A percentile compares a stretch with the other conserved stretches of the same genome.
These are phyloP conservation scores for Apolygus lucorum DNA, from an alignment of 1,140 invertebrate genomes.

Conservation along the genomic window DNA sequence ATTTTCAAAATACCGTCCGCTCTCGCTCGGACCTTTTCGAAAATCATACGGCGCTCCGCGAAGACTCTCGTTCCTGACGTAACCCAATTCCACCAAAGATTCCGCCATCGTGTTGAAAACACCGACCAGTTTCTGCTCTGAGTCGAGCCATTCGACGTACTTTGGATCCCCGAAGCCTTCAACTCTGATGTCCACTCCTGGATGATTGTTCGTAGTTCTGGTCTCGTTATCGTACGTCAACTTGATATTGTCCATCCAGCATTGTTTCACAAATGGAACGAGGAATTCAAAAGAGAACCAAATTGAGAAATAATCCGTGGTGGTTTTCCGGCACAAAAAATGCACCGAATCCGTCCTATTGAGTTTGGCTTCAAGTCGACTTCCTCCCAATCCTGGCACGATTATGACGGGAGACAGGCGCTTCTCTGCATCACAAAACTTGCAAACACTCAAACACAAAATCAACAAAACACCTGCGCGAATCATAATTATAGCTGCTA, in stretches of 20 bases:
- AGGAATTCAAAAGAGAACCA: not conserved
- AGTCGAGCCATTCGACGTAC: slow-evolving; percentile 88
- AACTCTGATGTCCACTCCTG: slow-evolving; percentile 77
- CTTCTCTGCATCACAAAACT: too few species aligned
- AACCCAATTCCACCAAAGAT: slow-evolving; percentile 64
- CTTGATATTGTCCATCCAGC: slow-evolving; percentile 78
- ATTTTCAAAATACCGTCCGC: slow-evolving; percentile 64
- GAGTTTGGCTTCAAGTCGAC: slow-evolving; percentile 82
- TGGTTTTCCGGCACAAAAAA: slow-evolving; percentile 77
- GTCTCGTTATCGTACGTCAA: slow-evolving; percentile 80
- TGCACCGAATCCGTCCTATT: slow-evolving; percentile 75
- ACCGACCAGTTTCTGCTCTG: slow-evolving; percentile 64
- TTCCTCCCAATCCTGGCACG: slow-evolving; percentile 96
- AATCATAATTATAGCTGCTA: too few species aligned
- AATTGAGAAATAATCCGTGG: slow-evolving; percentile 47
- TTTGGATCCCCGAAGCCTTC: slow-evolving; percentile 82
- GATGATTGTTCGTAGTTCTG: slow-evolving; percentile 68
- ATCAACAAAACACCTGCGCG: too few species aligned
- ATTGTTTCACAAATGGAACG: not conserved
- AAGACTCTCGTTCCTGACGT: slow-evolving; percentile 68
- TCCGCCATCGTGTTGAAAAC: slow-evolving; percentile 86
- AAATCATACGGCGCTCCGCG: slow-evolving; percentile 96
- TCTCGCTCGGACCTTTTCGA: slow-evolving; percentile 88
- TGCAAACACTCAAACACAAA: too few species aligned
- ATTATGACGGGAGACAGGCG: not conserved